These are phyloP conservation scores for Mylabris phalerata DNA, from an alignment of 1,140 invertebrate species.

Conservation along the genomic window DNA sequence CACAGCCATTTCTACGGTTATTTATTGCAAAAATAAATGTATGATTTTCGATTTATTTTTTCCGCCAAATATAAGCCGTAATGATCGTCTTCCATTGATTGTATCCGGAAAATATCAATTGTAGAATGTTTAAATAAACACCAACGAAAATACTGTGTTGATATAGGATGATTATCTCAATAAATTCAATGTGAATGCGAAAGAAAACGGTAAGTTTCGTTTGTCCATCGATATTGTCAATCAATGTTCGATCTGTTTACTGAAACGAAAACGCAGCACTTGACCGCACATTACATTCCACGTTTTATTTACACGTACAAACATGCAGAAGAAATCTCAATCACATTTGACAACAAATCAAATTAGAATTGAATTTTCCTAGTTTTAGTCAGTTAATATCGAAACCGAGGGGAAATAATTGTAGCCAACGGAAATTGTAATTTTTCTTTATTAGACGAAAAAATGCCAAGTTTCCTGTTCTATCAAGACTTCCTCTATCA, in stretches of 20 bases:
- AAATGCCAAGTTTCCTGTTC: no score
- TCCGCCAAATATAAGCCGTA: neutral
- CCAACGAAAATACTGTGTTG: conserved; percentile 12
- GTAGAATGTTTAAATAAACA: neutral
- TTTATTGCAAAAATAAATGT: neutral
- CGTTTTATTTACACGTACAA: conserved; percentile 1
- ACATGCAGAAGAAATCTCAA: neutral
- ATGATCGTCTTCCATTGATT: neutral
- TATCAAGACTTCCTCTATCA: no score
- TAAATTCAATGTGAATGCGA: conserved; percentile 17
- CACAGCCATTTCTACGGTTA: neutral
- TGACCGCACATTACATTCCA: neutral
- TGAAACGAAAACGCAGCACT: neutral
- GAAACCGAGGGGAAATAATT: no score
- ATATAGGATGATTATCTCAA: conserved; percentile 30
- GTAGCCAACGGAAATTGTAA: no score
- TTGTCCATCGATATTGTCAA: conserved; percentile 22
- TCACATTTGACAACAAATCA: no score
- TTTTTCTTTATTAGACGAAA: no score
- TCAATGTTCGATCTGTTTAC: conserved; percentile 24
- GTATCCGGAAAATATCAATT: no score
- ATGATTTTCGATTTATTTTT: neutral
- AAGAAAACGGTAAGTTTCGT: conserved; percentile 14
- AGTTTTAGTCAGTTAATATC: no score
- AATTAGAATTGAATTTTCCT: no score